Evolutionary conservation across 37 sponge, comb jelly and placozoan species (phyloP).

Genomic region (Lycopodina hypogea): DNA sequence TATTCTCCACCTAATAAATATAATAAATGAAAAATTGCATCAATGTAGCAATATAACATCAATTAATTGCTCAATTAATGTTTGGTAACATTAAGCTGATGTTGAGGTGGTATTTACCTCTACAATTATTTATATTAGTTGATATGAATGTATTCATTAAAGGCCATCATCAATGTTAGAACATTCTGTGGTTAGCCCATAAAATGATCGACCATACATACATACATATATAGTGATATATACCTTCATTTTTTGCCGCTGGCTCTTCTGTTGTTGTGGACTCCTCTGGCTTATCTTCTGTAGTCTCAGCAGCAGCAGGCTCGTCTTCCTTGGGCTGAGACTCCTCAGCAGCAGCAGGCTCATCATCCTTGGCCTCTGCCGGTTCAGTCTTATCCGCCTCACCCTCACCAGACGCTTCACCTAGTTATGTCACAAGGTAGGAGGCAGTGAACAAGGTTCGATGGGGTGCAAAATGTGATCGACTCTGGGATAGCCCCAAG

Average conservation of each 20-base stretch:
- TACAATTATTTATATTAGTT: too few species aligned
- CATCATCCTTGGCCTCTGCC: neutral
- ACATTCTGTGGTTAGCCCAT: too few species aligned
- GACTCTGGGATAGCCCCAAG: too few species aligned
- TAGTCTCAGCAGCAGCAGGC: constrained; percentile 4
- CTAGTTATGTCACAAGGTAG: too few species aligned
- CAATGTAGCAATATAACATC: too few species aligned
- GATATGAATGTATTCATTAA: too few species aligned
- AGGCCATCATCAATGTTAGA: too few species aligned
- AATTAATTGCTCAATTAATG: too few species aligned
- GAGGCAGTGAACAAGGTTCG: neutral
- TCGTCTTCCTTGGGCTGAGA: constrained; percentile 27
- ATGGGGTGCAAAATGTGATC: neutral
- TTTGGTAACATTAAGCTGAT: too few species aligned
- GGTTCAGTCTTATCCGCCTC: constrained; percentile 1
- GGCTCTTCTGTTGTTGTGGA: neutral
- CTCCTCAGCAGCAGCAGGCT: constrained; percentile 3
- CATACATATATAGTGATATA: neutral
- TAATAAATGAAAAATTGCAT: neutral
- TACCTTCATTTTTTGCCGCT: neutral
- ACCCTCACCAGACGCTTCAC: neutral
- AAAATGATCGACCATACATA: too few species aligned
- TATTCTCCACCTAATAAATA: constrained; percentile 1
- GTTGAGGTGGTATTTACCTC: too few species aligned
- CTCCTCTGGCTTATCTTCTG: constrained; percentile 3